Conservation (phyloP, 2,797 vertebrate genomes). For the Austrolebias charrua region DNA sequence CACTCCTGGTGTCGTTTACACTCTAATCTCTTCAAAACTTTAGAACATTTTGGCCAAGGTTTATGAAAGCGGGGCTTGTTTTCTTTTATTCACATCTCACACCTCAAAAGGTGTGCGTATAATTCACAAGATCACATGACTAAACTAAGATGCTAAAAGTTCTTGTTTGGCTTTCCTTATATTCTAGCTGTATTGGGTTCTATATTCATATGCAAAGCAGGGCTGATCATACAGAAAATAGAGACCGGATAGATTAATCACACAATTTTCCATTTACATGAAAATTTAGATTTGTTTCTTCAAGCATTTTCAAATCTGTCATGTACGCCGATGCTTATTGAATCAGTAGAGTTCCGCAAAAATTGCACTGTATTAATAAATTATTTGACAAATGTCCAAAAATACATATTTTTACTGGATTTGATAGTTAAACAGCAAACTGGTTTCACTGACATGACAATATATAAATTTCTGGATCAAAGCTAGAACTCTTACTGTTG, state of each 20-base stretch:
- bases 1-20: conserved; percentile 22
- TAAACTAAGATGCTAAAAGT: neutral
- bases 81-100: conserved; percentile 15
- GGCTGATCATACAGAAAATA: too few species aligned
- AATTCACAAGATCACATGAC: conserved; percentile 1
- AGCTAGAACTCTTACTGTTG: neutral
- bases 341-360: conserved; percentile 11
- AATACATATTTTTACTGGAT: conserved; percentile 26
- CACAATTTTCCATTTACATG: too few species aligned
- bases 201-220: conserved; percentile 2
- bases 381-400: neutral
- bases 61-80: conserved; percentile 15
- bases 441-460: conserved; percentile 31
- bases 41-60: conserved; percentile 8
- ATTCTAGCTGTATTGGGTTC: neutral
- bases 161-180: neutral
- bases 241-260: too few species aligned
- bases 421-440: conserved; percentile 21
- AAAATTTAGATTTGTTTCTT: neutral
- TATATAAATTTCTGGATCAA: conserved; percentile 29
- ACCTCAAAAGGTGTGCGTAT: neutral
- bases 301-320: conserved; percentile 16
- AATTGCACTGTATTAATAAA: neutral
- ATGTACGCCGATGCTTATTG: conserved; percentile 7
- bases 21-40: conserved; percentile 24